Percentiles rank a stretch among this genome's conserved stretches.
Evolutionary conservation across 2,888 invertebrate species (phyloP).

Genomic region (Diloba caeruleocephala): DNA sequence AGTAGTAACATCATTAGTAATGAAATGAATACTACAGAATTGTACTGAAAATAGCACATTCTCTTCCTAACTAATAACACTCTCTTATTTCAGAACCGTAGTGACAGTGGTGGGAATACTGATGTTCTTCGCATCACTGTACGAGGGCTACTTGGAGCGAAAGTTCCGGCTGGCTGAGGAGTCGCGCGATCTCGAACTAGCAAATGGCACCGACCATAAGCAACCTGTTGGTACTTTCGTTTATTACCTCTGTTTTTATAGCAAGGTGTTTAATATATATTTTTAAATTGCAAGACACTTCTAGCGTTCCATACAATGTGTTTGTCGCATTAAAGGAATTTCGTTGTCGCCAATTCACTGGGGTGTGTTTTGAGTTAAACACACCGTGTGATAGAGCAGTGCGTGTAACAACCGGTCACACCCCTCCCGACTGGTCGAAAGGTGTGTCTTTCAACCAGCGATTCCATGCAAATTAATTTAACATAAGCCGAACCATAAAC

Average conservation of each 20-base stretch:
- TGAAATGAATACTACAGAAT: too few relatives aligned
- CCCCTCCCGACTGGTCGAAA: conserved; percentile 3
- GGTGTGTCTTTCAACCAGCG: conserved; percentile 17
- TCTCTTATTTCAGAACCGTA: conserved; percentile 80
- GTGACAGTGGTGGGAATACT: conserved; percentile 83
- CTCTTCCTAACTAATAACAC: neutral
- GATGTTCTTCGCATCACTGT: conserved; percentile 90
- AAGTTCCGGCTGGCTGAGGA: conserved; percentile 77
- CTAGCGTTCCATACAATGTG: neutral
- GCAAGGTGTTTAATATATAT: neutral
- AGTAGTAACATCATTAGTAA: too few relatives aligned
- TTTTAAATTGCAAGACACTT: neutral
- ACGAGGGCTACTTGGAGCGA: conserved; percentile 88
- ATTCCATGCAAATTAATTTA: conserved; percentile 27
- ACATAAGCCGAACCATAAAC: conserved; percentile 33
- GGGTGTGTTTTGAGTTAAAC: conserved; percentile 21
- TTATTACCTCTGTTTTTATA: conserved; percentile 43
- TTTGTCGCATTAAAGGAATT: neutral
- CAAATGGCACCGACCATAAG: conserved; percentile 78
- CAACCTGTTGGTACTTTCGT: conserved; percentile 81
- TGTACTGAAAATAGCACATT: too few relatives aligned
- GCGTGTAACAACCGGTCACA: conserved; percentile 5
- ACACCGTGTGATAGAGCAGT: conserved; percentile 22
- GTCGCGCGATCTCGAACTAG: conserved; percentile 82
- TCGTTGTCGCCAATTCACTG: conserved; percentile 2